phyloP scores from a whole-genome alignment of 2,113 vertebrate genomes.

The Rhabdornis inornatus region DNA sequence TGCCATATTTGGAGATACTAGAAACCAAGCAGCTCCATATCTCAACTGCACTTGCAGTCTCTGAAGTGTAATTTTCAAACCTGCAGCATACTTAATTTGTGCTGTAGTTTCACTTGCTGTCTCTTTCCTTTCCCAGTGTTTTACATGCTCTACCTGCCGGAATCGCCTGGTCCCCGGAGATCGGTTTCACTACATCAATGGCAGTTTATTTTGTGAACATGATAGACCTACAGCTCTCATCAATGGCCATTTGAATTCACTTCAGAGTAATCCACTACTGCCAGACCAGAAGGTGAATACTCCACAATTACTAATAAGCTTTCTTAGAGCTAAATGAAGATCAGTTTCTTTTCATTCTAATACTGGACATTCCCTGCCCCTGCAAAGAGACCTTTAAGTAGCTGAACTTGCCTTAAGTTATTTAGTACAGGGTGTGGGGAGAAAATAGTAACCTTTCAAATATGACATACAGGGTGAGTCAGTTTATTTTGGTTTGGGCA shows the following conservation, averaged over 20 bases:
- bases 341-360: conserved; percentile 38
- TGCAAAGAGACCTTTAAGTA: conserved; percentile 16
- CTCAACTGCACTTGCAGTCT: conserved; percentile 22
- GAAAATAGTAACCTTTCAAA: background rate
- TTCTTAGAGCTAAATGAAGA: conserved; percentile 67
- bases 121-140: conserved; percentile 84
- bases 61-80: conserved; percentile 54
- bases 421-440: background rate
- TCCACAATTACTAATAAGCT: conserved; percentile 74
- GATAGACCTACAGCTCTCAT: conserved; percentile 99
- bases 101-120: conserved; percentile 62
- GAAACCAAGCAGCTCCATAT: conserved; percentile 13
- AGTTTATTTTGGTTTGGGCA: conserved; percentile 11
- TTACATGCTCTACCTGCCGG: conserved; percentile 99
- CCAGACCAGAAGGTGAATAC: conserved; percentile 98
- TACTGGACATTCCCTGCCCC: background rate
- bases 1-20: conserved; percentile 17
- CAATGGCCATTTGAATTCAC: conserved; percentile 99
- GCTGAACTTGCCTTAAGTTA: conserved; percentile 9
- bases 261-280: conserved; percentile 99
- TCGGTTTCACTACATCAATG: conserved; percentile 99
- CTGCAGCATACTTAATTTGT: conserved; percentile 57
- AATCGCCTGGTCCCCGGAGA: conserved; percentile 98
- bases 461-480: background rate
- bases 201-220: conserved; percentile 99